Evolutionary conservation across 2,797 vertebrate species (phyloP).

Genomic region (Pagetopsis macropterus): DNA sequence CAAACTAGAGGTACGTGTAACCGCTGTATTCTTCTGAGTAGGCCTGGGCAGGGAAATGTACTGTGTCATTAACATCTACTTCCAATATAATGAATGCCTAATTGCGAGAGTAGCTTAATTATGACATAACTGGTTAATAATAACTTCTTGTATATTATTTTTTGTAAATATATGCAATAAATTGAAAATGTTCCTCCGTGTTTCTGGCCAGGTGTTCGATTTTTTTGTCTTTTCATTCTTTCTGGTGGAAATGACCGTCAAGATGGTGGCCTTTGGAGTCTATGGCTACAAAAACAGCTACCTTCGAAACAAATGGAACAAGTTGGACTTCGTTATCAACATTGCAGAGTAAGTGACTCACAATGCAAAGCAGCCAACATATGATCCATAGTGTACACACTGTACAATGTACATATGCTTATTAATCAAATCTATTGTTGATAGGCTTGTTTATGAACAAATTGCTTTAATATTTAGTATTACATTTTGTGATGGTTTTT

Average conservation of each 20-base stretch:
- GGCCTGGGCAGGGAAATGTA: background rate
- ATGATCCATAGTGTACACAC: background rate
- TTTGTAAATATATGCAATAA: background rate
- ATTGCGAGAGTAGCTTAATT: background rate
- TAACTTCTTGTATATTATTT: background rate
- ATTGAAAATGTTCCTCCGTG: background rate
- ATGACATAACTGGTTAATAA: background rate
- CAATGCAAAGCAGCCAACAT: background rate
- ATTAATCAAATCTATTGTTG: background rate
- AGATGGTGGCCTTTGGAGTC: slow-evolving; percentile 8
- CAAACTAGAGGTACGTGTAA: background rate
- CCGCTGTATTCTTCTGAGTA: background rate
- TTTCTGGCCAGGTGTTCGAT: background rate
- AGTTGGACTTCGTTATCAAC: slow-evolving; percentile 8
- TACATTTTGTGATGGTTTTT: background rate
- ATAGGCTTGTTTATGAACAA: background rate
- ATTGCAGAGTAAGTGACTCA: slow-evolving; percentile 26
- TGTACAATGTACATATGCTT: background rate
- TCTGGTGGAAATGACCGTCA: slow-evolving; percentile 2
- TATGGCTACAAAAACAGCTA: slow-evolving; percentile 1
- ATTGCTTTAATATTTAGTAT: background rate
- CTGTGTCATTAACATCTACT: background rate
- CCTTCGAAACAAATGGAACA: slow-evolving; percentile 28
- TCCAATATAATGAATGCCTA: background rate
- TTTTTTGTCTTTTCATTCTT: background rate